Evolutionary conservation across 2,113 vertebrate species (phyloP).

Genomic region (Notechis scutatus): DNA sequence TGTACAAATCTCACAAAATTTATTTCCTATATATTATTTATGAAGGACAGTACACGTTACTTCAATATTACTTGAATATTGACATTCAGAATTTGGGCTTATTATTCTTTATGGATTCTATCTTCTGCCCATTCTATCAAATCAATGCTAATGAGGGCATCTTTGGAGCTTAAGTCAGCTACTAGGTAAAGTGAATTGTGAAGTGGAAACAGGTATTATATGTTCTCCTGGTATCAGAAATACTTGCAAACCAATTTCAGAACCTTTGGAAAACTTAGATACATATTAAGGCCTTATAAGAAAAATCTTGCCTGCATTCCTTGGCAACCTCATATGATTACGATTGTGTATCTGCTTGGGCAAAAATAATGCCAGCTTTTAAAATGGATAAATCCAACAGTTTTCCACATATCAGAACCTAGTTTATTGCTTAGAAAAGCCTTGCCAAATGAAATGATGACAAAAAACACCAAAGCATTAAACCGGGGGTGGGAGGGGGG

Average conservation of each 20-base stretch:
- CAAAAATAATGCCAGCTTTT: neutral
- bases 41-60: neutral
- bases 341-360: neutral
- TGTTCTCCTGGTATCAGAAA: neutral
- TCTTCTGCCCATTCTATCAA: neutral
- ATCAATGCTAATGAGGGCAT: neutral
- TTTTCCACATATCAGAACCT: neutral
- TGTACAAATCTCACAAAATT: neutral
- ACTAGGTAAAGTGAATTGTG: neutral
- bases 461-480: too few species aligned
- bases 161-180: neutral
- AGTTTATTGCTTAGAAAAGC: neutral
- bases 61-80: neutral
- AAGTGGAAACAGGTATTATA: neutral
- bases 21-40: neutral
- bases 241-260: neutral
- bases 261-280: neutral
- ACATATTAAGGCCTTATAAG: neutral
- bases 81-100: neutral
- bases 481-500: too few species aligned
- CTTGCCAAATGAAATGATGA: neutral
- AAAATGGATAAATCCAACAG: neutral
- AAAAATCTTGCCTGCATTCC: neutral
- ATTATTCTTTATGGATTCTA: neutral
- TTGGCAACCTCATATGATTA: neutral